Base-by-base conservation (phyloP, 2,797 vertebrate species). In the Poecilia gillii region DNA sequence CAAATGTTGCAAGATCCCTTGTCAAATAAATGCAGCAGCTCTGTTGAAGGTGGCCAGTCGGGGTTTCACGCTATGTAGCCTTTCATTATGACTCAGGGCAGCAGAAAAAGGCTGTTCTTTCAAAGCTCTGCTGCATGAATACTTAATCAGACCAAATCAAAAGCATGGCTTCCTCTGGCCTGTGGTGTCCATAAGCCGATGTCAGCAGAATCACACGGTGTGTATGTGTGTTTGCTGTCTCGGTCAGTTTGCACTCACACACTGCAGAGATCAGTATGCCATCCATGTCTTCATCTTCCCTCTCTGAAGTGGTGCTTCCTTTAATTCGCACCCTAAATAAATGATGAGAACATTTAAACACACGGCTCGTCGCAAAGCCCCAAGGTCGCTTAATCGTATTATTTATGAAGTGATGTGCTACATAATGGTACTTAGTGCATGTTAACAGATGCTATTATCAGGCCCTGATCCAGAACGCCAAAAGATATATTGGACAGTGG, bases 341-440 rank as follows among this genome's bases (percentile, higher is more conserved):
- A 98, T 99, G 97, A 98, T 98, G 97, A 98, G 97, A 98, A 97
- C 97, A 97, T 98, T 98, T 98, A 97, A 97, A 97, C 97, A 97
- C 97, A 97, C 96, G 96, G 96, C 97, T 97, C 96, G 97, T 97
- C 96, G 95, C 94, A 93, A 95, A 95, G 97, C 96, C 97, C 97
- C 89, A 96, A 97, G 98, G 98, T 99, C 97, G 93, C 95, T 97
- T 99, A 98, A 99, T 99, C 97, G 97, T 99, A 99, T 99, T 99
- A 99, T 99, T 99, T 99, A 99, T 99, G 97, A 99, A 99, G 97
- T 98, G 97, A 98, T 99, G 97, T 97, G 97, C 97, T 98, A 97
- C 98, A 97, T 99, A 98, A 99, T 97, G 97, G 97, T 99, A 97
- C 97, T 99, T 99, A 99, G 97, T 92, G 96, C 97, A 96, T 99